Evolutionary conservation across 2,888 invertebrate genomes (phyloP), one percentile per base, ranked within the genome.

Genomic region (Phyllotreta striolata): DNA sequence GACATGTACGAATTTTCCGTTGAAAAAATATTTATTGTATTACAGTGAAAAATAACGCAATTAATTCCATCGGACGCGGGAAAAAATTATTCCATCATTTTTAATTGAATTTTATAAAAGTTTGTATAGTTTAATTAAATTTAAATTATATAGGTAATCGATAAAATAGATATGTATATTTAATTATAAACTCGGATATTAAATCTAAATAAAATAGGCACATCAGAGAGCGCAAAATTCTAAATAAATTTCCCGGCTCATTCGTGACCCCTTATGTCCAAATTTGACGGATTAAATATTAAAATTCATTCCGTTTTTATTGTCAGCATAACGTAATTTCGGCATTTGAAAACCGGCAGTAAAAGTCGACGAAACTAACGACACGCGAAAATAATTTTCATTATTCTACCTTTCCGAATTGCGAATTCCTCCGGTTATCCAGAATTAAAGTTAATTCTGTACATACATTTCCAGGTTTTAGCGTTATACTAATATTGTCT

Each of bases 401-500:
- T 14, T 47, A 8, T 12, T 47, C 6, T 14, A 14, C 14, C 14
- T 47, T 10, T 4, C 24, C 4, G 14, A 47, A 47, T 24, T 49
- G 35, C 49, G 37, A 49, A 35, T 49, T 49, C 49, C 12, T 34
- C 38, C 52, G 24, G 10, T 52, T 52, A 52, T 52, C 52, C 38
- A 7, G 52, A 38, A 52, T 52, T 52, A 52, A 52, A 52, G 52
- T 52, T 52, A 74, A 76, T 74, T 73, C 71, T 69, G 70, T 70
- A 43, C 40, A 58, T 39, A 52, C 34, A 72, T 73, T 74, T 72
- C 70, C 71, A 68, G 69, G 68, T 73, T 75, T 52, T 72, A 72
- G 66, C 66, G 69, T 64, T 72, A 71, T 70, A 69, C 74, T 72
- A 74, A 76, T 76, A 77, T 76, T 76, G 72, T 72, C 72, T 66